These are phyloP conservation scores for Philereme transversata DNA, from an alignment of 2,888 invertebrate species.

Conservation along the genomic window DNA sequence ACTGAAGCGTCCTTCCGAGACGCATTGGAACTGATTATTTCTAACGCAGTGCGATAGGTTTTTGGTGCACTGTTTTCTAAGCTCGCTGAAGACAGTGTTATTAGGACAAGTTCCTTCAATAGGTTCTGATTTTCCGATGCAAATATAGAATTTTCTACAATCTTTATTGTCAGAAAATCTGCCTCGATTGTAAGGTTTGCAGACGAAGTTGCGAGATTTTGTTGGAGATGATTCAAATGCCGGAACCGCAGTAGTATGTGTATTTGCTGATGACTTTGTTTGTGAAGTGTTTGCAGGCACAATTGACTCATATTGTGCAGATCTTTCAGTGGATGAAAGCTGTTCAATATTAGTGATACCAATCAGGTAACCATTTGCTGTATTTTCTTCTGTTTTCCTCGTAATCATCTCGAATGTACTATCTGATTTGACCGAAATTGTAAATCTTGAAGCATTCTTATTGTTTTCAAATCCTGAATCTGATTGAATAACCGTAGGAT, in stretches of 20 bases:
- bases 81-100: conserved; percentile 73
- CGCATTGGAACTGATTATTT: conserved; percentile 77
- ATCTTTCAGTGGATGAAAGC: conserved; percentile 2
- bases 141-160: conserved; percentile 81
- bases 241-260: conserved; percentile 22
- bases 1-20: conserved; percentile 66
- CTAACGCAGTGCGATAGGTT: conserved; percentile 75
- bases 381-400: conserved; percentile 1
- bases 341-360: conserved; percentile 9
- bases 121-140: conserved; percentile 60
- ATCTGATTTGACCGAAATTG: not conserved
- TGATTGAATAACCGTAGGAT: not conserved
- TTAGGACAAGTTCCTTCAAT: conserved; percentile 63
- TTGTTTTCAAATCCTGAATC: not conserved
- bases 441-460: not conserved
- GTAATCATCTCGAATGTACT: conserved; percentile 9
- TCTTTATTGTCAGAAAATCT: conserved; percentile 73
- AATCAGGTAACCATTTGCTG: not conserved
- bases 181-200: conserved; percentile 60
- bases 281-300: conserved; percentile 15
- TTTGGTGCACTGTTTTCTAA: conserved; percentile 73
- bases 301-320: conserved; percentile 12
- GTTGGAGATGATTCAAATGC: conserved; percentile 16
- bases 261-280: conserved; percentile 23
- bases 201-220: conserved; percentile 42